Base-by-base conservation (phyloP, 2,113 vertebrate species). In the Dipodomys spectabilis region DNA sequence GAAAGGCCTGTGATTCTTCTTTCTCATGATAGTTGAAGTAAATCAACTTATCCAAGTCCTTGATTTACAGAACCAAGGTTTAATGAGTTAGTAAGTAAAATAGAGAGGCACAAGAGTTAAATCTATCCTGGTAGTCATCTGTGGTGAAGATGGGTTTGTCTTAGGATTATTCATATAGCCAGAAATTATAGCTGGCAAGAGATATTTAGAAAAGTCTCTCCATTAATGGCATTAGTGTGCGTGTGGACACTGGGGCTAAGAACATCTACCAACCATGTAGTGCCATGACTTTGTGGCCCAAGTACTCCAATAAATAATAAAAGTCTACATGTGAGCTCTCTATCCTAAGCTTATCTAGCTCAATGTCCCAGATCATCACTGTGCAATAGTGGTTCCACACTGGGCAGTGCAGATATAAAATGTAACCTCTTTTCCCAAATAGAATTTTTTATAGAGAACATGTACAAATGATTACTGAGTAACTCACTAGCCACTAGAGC, bases 391-490 rank as follows among this genome's bases (percentile, higher is more conserved):
- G 60, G 57, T 18, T 93, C 19, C n/a, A 79, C 69, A 23, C n/a
- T 79, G 22, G 7, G 27, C 18, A 93, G 10, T 18, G 22, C 28
- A 90, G 19, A 39, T 79, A 72, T 3, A 60, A 28, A 93, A 9
- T 69, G 12, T 49, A 62, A 69, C 32, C 27, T 32, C 13, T 60
- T 86, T 79, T 1, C 12, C 75, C 71, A 92, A 73, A 77, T 39
- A 27, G 7, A 85, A 72, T 92, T 93, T 90, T 64, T 95, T 44
- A 79, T 49, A 39, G 25, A 67, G 94, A 86, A 6, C 90, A 79
- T 86, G 4, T n/a, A 67, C 32, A 82, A 85, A 88, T n/a, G 13
- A 75, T 8, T 20, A n/a, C 35, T 73, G 7, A 91, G 62, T 25
- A 75, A 15, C 23, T 80, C 27, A 82, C 28, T 20, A 90, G 35